A percentile compares a stretch with the other conserved stretches of the same genome.
These are phyloP conservation scores for Gastrophysa polygoni DNA, from an alignment of 2,888 invertebrate genomes.

Conservation along the genomic window DNA sequence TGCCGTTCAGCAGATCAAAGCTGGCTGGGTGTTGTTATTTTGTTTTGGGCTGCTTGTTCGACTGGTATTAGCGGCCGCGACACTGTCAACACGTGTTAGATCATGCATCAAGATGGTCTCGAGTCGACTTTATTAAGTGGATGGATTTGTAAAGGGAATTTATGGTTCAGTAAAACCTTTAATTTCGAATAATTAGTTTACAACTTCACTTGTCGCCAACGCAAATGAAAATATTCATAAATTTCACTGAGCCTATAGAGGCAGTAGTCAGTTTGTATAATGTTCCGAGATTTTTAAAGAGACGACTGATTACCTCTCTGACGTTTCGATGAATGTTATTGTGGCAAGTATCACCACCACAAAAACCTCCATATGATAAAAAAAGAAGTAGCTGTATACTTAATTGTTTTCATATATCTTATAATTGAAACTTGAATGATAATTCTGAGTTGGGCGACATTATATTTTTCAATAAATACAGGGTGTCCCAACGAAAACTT, in stretches of 20 bases:
- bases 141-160: conserved; percentile 56
- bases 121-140: conserved; percentile 47
- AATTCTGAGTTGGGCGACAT: too few relatives aligned
- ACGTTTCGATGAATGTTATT: too few relatives aligned
- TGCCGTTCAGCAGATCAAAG: conserved; percentile 43
- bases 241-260: conserved; percentile 16
- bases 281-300: too few relatives aligned
- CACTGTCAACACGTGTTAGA: conserved; percentile 40
- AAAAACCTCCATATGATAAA: too few relatives aligned
- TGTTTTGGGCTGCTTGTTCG: conserved; percentile 37
- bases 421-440: too few relatives aligned
- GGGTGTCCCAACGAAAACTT: too few relatives aligned
- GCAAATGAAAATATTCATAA: conserved; percentile 28
- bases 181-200: conserved; percentile 45
- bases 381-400: too few relatives aligned
- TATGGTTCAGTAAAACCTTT: conserved; percentile 52
- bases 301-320: too few relatives aligned
- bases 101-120: conserved; percentile 17
- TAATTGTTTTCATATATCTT: too few relatives aligned
- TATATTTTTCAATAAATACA: too few relatives aligned
- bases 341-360: too few relatives aligned
- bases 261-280: too few relatives aligned
- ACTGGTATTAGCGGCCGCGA: conserved; percentile 22
- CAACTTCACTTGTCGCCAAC: conserved; percentile 34
- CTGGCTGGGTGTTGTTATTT: conserved; percentile 39